A percentile compares a stretch with the other conserved stretches of the same genome.
These are phyloP conservation scores for Caenorhabditis sinica DNA, from an alignment of 2,888 invertebrate species.

Conservation along the genomic window DNA sequence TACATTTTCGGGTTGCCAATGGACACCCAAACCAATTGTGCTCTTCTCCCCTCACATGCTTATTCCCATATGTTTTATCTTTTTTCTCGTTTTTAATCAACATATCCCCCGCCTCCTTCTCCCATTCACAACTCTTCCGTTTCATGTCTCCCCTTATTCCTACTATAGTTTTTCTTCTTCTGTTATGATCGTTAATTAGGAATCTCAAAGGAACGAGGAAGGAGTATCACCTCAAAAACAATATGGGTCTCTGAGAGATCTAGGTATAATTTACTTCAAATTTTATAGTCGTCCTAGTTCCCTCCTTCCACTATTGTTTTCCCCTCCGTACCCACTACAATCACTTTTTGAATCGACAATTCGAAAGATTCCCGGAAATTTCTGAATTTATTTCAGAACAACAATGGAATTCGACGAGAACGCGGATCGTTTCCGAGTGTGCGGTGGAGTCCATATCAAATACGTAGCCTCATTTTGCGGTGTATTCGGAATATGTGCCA, in stretches of 20 bases:
- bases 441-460: constrained; percentile 61
- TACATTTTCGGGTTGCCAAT: constrained; percentile 19
- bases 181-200: constrained; percentile 31
- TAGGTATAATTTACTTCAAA: constrained; percentile 2
- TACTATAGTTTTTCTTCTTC: background rate
- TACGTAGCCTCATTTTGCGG: constrained; percentile 56
- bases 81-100: background rate
- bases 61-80: constrained; percentile 2
- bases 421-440: constrained; percentile 50
- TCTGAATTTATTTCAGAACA: background rate
- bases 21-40: constrained; percentile 4
- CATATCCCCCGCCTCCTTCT: background rate
- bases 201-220: background rate
- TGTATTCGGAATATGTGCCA: constrained; percentile 59
- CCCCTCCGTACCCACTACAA: background rate
- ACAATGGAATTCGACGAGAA: constrained; percentile 66
- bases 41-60: background rate
- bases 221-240: background rate
- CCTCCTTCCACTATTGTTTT: background rate
- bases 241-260: background rate
- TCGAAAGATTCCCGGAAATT: background rate
- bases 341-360: background rate
- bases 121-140: constrained; percentile 7
- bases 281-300: background rate
- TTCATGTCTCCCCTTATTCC: background rate